Evolutionary conservation across 2,888 invertebrate genomes (phyloP).

Genomic region (Himalopsyche kuldschensis): DNA sequence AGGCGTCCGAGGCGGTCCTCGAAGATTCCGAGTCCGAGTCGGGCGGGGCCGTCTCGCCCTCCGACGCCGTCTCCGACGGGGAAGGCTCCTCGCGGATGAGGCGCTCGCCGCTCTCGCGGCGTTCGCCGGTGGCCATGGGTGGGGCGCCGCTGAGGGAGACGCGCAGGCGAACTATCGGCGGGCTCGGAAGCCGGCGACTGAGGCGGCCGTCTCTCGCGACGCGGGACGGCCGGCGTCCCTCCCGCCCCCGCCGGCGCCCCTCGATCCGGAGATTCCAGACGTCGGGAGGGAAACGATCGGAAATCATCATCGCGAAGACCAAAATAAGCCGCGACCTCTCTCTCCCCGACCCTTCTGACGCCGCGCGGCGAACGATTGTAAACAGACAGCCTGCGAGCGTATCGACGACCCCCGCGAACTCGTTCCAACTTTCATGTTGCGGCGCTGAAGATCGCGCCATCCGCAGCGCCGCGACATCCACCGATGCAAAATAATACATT

Average conservation of each 20-base stretch:
- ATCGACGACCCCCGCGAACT: not conserved
- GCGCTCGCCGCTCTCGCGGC: conserved; percentile 43
- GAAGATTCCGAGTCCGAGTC: conserved; percentile 48
- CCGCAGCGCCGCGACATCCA: not conserved
- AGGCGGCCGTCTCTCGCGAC: conserved; percentile 52
- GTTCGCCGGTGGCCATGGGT: conserved; percentile 40
- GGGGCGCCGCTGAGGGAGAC: conserved; percentile 6
- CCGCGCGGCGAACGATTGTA: not conserved
- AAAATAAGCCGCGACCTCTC: not conserved
- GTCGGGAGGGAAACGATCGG: not conserved
- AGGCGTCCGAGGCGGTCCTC: conserved; percentile 2
- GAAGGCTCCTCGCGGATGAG: conserved; percentile 34
- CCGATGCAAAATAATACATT: not conserved
- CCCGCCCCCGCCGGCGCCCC: conserved; percentile 55
- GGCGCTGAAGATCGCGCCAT: too few species aligned
- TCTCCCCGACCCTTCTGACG: not conserved
- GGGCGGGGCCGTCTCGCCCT: conserved; percentile 54
- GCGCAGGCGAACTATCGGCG: conserved; percentile 32
- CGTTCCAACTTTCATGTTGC: too few species aligned
- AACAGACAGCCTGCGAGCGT: not conserved
- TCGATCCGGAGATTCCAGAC: conserved; percentile 51
- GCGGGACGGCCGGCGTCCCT: conserved; percentile 59
- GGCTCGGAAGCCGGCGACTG: conserved; percentile 49
- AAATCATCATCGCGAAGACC: not conserved
- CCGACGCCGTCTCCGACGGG: conserved; percentile 50